phyloP scores from a whole-genome alignment of 2,113 vertebrate species.

The Asarcornis scutulata region DNA sequence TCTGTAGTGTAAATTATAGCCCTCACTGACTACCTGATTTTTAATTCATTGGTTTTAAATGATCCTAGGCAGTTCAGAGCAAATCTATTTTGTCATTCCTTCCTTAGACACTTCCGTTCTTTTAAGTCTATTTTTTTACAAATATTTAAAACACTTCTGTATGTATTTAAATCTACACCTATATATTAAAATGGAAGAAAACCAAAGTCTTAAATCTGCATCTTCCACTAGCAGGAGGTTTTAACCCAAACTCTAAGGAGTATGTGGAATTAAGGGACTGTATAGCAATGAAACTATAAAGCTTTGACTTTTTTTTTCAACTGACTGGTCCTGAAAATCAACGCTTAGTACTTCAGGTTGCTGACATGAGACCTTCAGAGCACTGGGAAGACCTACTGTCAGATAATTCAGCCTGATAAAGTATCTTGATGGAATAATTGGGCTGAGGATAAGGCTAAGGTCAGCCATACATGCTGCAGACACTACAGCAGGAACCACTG shows the following conservation, averaged over 20 bases:
- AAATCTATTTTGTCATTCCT: conserved; percentile 14
- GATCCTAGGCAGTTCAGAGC: conserved; percentile 44
- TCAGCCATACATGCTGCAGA: background rate
- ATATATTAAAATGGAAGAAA: background rate
- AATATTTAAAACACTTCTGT: background rate
- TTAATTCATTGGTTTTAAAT: conserved; percentile 74
- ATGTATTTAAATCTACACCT: background rate
- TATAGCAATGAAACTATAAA: background rate
- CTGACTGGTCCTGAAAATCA: background rate
- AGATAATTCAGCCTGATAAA: background rate
- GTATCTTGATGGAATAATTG: background rate
- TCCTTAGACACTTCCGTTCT: background rate
- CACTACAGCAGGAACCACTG: background rate
- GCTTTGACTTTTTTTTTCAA: background rate
- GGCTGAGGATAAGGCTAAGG: background rate
- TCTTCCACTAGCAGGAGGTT: background rate
- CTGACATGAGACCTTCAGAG: background rate
- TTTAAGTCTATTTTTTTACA: background rate
- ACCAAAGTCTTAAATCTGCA: background rate
- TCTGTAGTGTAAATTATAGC: conserved; percentile 58
- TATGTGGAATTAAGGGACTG: background rate
- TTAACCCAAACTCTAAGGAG: background rate
- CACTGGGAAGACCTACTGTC: background rate
- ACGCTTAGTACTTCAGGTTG: background rate
- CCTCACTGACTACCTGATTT: conserved; percentile 53